Percentiles rank a stretch among this genome's conserved stretches.
These are phyloP conservation scores for Thamnophis elegans DNA, from an alignment of 2,797 vertebrate genomes.

Conservation along the genomic window DNA sequence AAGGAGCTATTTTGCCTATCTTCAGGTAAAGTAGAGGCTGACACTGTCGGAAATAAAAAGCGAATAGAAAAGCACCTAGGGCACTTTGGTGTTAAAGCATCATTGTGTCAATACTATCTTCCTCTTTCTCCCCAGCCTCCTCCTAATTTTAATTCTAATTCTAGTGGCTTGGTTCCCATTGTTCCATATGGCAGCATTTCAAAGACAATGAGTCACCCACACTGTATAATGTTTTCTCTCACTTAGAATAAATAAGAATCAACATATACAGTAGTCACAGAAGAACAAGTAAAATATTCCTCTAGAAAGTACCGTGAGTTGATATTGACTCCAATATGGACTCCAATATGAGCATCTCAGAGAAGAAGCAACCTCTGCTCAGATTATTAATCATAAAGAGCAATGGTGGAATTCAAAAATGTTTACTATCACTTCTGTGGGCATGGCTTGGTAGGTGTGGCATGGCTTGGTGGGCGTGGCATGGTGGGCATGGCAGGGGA, in stretches of 20 bases:
- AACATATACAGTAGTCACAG: too few relatives aligned
- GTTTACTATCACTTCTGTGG: too few relatives aligned
- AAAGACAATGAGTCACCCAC: too few relatives aligned
- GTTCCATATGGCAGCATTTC: background rate
- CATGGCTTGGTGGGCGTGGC: too few relatives aligned
- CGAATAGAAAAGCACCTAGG: background rate
- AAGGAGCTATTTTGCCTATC: background rate
- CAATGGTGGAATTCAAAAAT: too few relatives aligned
- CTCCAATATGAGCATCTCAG: background rate
- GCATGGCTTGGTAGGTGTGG: too few relatives aligned
- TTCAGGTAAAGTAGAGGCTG: background rate
- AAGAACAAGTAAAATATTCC: background rate
- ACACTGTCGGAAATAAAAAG: background rate
- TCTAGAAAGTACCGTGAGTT: background rate
- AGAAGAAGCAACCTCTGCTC: background rate
- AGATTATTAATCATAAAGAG: background rate
- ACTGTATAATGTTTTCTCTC: background rate
- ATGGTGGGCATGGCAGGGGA: too few relatives aligned
- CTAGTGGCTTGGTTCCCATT: background rate
- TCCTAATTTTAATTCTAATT: background rate
- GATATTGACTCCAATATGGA: background rate
- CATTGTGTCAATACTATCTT: background rate
- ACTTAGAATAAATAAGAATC: background rate
- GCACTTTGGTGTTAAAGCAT: background rate
- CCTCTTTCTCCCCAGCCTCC: background rate